Evolutionary conservation across 1,140 invertebrate species (phyloP).

Genomic region (Hermatobates lingyangjiaoensis): DNA sequence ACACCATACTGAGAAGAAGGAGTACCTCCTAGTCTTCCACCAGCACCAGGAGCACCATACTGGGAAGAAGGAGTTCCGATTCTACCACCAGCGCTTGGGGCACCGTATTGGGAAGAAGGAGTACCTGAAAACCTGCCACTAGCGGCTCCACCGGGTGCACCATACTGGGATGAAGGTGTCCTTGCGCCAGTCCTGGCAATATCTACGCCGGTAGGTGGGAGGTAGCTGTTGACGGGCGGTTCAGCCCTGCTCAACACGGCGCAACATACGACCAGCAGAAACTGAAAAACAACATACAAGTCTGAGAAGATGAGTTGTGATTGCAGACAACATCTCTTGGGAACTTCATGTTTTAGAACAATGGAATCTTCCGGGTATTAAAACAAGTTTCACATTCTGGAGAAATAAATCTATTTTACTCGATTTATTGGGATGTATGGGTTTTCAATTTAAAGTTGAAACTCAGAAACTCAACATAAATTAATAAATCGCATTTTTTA

Average conservation of each 20-base stretch:
- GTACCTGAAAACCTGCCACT: too few species aligned
- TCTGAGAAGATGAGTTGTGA: too few species aligned
- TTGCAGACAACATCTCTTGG: too few species aligned
- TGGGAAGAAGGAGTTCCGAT: conserved; percentile 4
- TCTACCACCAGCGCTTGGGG: neutral
- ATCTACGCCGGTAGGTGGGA: neutral
- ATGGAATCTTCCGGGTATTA: too few species aligned
- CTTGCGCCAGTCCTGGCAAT: neutral
- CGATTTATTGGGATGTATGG: too few species aligned
- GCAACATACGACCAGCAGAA: neutral
- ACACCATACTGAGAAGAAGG: conserved; percentile 5
- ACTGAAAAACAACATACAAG: too few species aligned
- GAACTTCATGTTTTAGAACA: too few species aligned
- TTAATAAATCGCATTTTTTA: too few species aligned
- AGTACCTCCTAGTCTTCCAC: neutral
- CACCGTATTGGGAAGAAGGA: conserved; percentile 5
- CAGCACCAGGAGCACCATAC: conserved; percentile 1
- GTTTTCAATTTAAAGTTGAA: too few species aligned
- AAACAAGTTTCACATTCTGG: too few species aligned
- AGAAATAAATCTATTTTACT: too few species aligned
- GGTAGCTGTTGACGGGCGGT: neutral
- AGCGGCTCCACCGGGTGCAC: neutral
- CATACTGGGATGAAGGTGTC: conserved; percentile 4
- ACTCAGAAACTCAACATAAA: too few species aligned
- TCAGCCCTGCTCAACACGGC: neutral